Evolutionary conservation across 2,797 vertebrate species (phyloP).

Genomic region (Craterocephalus amniculus): DNA sequence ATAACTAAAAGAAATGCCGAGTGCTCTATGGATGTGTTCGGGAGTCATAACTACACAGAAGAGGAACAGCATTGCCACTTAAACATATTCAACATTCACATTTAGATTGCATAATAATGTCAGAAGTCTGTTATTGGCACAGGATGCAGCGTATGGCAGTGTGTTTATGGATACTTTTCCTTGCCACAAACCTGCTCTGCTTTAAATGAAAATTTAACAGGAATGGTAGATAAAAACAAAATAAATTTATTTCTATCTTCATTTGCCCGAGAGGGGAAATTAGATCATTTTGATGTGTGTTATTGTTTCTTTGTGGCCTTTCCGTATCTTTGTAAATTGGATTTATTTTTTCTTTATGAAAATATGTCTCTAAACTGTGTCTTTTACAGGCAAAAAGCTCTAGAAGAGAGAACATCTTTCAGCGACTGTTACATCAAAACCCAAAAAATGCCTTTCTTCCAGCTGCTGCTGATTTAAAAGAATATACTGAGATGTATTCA

Average conservation of each 20-base stretch:
- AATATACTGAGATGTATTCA: conserved; percentile 3
- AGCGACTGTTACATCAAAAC: background rate
- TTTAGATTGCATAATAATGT: conserved; percentile 85
- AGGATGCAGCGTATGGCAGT: conserved; percentile 77
- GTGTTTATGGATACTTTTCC: conserved; percentile 73
- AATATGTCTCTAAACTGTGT: background rate
- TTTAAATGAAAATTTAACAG: conserved; percentile 46
- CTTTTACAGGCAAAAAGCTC: background rate
- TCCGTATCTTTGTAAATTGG: background rate
- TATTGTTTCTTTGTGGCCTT: conserved; percentile 9
- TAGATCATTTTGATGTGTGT: background rate
- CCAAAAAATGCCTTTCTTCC: background rate
- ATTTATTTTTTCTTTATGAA: background rate
- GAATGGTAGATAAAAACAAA: conserved; percentile 5
- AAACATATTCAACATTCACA: conserved; percentile 75
- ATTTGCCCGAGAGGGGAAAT: background rate
- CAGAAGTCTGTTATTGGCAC: conserved; percentile 76
- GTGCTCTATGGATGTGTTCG: conserved; percentile 16
- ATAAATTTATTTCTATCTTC: background rate
- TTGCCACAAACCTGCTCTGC: conserved; percentile 65
- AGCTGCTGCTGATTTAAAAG: conserved; percentile 1
- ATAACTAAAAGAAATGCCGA: conserved; percentile 30
- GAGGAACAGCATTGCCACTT: conserved; percentile 56
- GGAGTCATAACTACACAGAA: conserved; percentile 49
- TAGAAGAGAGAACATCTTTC: conserved; percentile 2